Evolutionary conservation across 1,140 invertebrate genomes (phyloP), one percentile per base, ranked within the genome.

Genomic region (Hycleus cichorii): DNA sequence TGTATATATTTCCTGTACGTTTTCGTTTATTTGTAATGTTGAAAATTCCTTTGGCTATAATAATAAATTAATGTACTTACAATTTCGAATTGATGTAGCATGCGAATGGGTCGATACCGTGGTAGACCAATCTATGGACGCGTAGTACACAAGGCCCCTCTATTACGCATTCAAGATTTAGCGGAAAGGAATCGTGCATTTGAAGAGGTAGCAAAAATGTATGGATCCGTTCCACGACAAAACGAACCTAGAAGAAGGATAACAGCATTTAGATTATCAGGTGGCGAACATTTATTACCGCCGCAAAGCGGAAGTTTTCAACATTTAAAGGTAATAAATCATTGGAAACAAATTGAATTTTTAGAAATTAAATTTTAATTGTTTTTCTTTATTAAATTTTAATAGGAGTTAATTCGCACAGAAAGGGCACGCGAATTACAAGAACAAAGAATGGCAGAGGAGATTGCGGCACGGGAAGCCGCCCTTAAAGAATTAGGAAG

Each of bases 381-480:
- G 27, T 32, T 32, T 7, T 32, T 4, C 3, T 7, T 32, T 32
- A 5, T 32, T 18, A 18, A 18, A 18, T 32, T 32, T 7, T 64
- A 67, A 56, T 61, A 72, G 69, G 69, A 72, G 58, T 57, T 74
- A 42, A 74, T 74, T 56, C 66, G 63, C 58, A 74, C 69, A 7
- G 70, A 88, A 66, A 72, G 84, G n/a, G 83, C 84, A n/a, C 75
- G 81, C 43, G 85, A 87, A 65, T 65, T 86, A 40, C 76, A 82
- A 56, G 78, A 85, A 55, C 84, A 85, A 69, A 73, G 81, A 32
- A 71, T 77, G 32, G 76, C 75, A 3, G 83, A 86, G 58, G 81
- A 86, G 66, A 69, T 80, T 26, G 81, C 78, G n/a, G 80, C 80
- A 12, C 73, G 78, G 72, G 80, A 74, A 53, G 76, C 74, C 66